These are phyloP conservation scores for Cancer borealis DNA, from an alignment of 2,888 invertebrate species.

Conservation along the genomic window DNA sequence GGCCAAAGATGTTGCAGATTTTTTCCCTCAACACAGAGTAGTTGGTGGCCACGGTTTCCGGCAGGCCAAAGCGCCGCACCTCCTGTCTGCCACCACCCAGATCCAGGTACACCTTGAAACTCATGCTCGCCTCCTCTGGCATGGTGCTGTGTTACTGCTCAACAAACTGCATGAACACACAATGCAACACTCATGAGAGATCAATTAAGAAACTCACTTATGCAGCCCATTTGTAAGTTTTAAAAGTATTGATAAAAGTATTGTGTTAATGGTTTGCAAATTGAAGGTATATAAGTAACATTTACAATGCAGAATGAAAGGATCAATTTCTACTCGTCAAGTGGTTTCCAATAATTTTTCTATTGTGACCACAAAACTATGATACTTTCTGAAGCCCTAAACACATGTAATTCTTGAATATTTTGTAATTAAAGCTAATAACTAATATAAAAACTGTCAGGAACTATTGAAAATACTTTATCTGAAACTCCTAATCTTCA, in stretches of 20 bases:
- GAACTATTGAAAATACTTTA: too few species aligned
- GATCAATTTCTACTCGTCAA: too few species aligned
- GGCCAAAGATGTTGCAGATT: slow-evolving; percentile 63
- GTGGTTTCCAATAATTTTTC: too few species aligned
- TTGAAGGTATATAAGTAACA: too few species aligned
- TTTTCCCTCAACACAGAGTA: slow-evolving; percentile 72
- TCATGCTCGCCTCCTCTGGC: slow-evolving; percentile 68
- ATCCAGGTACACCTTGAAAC: slow-evolving; percentile 74
- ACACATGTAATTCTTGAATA: neutral
- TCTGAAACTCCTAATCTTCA: too few species aligned
- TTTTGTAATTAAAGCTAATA: too few species aligned
- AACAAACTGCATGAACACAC: neutral
- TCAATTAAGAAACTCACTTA: neutral
- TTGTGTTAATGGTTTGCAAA: too few species aligned
- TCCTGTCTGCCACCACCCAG: slow-evolving; percentile 67
- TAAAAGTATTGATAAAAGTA: too few species aligned
- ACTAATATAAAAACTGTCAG: too few species aligned
- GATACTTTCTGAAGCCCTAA: neutral
- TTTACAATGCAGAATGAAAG: too few species aligned
- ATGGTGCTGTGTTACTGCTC: slow-evolving; percentile 55
- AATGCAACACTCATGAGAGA: neutral
- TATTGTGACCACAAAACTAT: too few species aligned
- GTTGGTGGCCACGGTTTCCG: slow-evolving; percentile 72
- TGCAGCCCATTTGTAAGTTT: neutral
- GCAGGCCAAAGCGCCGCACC: slow-evolving; percentile 74